Evolutionary conservation across 2,113 vertebrate species (phyloP).

Genomic region (Phainopepla nitens): DNA sequence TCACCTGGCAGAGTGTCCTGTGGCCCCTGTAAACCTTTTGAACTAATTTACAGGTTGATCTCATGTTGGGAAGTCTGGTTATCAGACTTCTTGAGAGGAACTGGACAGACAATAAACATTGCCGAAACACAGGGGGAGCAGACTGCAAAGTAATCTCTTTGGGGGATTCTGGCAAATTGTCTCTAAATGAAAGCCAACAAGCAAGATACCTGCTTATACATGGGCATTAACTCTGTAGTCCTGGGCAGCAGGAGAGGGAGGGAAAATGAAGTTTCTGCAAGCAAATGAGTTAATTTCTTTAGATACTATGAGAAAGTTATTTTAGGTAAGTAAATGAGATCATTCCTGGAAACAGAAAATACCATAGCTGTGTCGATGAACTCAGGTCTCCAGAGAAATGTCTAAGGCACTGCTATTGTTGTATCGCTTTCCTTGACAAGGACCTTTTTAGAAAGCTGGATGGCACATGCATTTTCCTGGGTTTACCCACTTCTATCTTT

Average conservation of each 20-base stretch:
- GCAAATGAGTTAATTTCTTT: background rate
- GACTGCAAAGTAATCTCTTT: background rate
- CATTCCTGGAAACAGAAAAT: background rate
- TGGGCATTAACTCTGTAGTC: background rate
- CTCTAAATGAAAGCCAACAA: background rate
- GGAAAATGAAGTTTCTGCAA: background rate
- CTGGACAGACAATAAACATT: background rate
- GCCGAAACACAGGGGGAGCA: background rate
- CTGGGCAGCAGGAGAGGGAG: background rate
- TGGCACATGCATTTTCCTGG: background rate
- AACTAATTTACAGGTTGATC: background rate
- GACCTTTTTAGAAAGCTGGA: background rate
- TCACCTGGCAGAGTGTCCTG: background rate
- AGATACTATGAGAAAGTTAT: background rate
- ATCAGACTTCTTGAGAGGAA: background rate
- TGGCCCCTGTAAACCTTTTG: background rate
- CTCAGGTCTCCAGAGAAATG: background rate
- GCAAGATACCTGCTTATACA: background rate
- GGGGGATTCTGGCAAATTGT: background rate
- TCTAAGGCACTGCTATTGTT: background rate
- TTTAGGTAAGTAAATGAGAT: background rate
- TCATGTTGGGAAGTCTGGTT: background rate
- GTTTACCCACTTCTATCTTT: background rate
- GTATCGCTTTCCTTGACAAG: background rate
- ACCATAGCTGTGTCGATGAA: accelerated